Percentiles rank a stretch among this genome's conserved stretches.
phyloP scores from a whole-genome alignment of 2,797 vertebrate genomes.

The Betta splendens region DNA sequence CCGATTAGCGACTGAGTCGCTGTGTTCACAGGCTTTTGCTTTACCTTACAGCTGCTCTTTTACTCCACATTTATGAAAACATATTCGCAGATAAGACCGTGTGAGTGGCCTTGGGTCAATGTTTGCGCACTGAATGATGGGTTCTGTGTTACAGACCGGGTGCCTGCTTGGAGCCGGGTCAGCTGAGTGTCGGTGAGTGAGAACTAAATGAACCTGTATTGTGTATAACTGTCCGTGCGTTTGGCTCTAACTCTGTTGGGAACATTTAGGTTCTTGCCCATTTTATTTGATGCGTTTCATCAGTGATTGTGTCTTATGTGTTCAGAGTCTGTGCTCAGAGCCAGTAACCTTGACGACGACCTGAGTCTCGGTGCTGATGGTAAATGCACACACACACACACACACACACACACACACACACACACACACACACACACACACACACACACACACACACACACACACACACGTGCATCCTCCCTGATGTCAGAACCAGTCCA shows the following conservation, averaged over 20 bases:
- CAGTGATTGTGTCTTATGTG: neutral
- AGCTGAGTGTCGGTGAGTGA: slow-evolving; percentile 73
- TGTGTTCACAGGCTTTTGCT: slow-evolving; percentile 1
- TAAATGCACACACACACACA: slow-evolving; percentile 45
- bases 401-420: neutral
- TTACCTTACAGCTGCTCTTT: neutral
- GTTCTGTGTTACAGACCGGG: slow-evolving; percentile 63
- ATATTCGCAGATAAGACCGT: slow-evolving; percentile 33
- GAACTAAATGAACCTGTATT: slow-evolving; percentile 9
- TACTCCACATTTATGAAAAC: slow-evolving; percentile 5
- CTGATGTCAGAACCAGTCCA: neutral
- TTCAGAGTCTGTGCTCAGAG: slow-evolving; percentile 77
- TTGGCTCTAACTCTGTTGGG: neutral
- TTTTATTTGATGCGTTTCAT: no score
- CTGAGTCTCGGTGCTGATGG: slow-evolving; percentile 90
- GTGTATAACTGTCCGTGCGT: neutral
- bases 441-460: neutral
- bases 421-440: neutral
- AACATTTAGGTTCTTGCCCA: neutral
- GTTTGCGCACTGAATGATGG: slow-evolving; percentile 11
- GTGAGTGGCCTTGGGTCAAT: slow-evolving; percentile 18
- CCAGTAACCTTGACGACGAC: slow-evolving; percentile 85
- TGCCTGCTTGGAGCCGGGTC: slow-evolving; percentile 29
- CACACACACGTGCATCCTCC: neutral
- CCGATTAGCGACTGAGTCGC: slow-evolving; percentile 23